Base-by-base conservation (phyloP, 2,888 invertebrate genomes). In the Ephialtes manifestator region DNA sequence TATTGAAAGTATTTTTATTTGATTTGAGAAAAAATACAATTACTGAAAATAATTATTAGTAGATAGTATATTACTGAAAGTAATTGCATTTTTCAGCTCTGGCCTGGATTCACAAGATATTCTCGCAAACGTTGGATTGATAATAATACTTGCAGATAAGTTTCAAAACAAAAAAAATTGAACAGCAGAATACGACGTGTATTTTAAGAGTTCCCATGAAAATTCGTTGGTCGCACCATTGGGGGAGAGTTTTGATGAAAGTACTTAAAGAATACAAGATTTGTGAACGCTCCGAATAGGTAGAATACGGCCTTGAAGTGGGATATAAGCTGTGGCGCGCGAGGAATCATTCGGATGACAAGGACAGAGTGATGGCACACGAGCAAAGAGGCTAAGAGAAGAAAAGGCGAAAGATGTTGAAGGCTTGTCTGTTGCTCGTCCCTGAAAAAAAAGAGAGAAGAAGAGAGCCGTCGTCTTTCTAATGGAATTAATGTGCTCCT, bases 401-500 rank as follows among this genome's bases (percentile, higher is more conserved):
- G 55, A 55, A 53, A 39, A 35, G 35, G 63, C 55, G 55, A 53
- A 72, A 70, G 60, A 79, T 46, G 70, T 78, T 51, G 20, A 35
- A 65, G 75, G 46, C 48, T 65, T 55, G 77, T 68, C 35, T 15
- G 63, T 28, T 35, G 51, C 48, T 39, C 81, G 58, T 81, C 65
- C 58, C 46, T 58, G 20, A n/a, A 18, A 71, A 53, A 46, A 63
- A 8, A 51, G 53, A 53, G 5, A 43, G 48, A 80, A n/a, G 53
- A 60, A 43, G 48, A 81, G 72, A 75, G 46, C 39, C 31, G 80
- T 75, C 65, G 63, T 71, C 90, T 91, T 91, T 92, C 91, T 93
- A 93, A 94, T 93, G 93, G 93, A 94, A 93, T 94, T 93, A 93
- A 94, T 93, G 90, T 86, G 90, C 91, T 91, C 90, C 91, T 92